Base-by-base conservation (phyloP, 2,888 invertebrate genomes). In the Gari tellinella region DNA sequence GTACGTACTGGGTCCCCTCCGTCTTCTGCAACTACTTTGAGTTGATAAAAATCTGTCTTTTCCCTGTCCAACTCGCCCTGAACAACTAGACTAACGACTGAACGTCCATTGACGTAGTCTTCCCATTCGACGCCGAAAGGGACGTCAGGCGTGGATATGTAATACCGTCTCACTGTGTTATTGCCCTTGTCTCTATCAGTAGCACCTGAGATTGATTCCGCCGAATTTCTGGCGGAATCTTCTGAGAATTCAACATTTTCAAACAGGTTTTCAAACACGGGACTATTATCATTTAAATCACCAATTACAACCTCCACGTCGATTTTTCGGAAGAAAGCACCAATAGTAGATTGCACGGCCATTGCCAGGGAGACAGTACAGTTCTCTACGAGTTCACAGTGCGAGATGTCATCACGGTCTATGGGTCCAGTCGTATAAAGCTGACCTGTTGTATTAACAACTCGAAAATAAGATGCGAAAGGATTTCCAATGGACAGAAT, bases 241-340 rank as follows among this genome's bases (percentile, higher is more conserved):
- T 88, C 86, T 5, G 81, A 78, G 48, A 86, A 79, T 43, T 80
- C 70, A 14, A 82, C 60, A 7, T 40, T 70, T 4, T 82, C 84
- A 15, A 68, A 66, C 19, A 64, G 73, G 25, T 75, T 66, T 2
- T 83, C 74, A 62, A 88, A 88, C 7, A 60, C 62, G 0, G 88
- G 88, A 4, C 72, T 64, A 57, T 87, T 86, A 68, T 88, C 88
- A 62, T 88, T 88, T 25, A 85, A 70, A 61, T 88, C 88, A 12
- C 73, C 53, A 15, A 87, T 58, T n/a, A 77, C 48, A 7, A 88
- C 78, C 45, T 82, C 75, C 1, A 88, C 81, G 15, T 77, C 81
- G 7, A 85, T 79, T 45, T 85, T 83, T 45, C 80, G 82, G 62
- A 86, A 85, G 62, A 87, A 86, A 8, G 83, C 69, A 12, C 82